Percentiles rank a stretch among this genome's conserved stretches.
These are phyloP conservation scores for Drosophila koepferae DNA, from an alignment of 2,888 invertebrate genomes.

Conservation along the genomic window DNA sequence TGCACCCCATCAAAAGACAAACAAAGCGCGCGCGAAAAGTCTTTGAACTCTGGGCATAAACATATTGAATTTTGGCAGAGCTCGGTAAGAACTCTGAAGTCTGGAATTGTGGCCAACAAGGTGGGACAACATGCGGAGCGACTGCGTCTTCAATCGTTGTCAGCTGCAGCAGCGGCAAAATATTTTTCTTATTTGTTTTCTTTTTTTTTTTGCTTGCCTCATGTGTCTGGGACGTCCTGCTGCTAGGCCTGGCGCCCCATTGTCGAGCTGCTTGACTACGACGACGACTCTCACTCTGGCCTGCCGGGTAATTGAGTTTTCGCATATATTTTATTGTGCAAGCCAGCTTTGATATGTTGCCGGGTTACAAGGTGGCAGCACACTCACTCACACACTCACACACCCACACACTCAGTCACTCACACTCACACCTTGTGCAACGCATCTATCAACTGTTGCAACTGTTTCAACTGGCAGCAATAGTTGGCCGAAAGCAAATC, in stretches of 20 bases:
- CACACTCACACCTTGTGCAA: background rate
- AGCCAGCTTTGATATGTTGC: conserved; percentile 20
- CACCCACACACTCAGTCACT: background rate
- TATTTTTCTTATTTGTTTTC: background rate
- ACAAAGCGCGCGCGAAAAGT: conserved; percentile 66
- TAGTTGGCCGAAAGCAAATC: conserved; percentile 53
- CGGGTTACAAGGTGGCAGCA: background rate
- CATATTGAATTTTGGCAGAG: conserved; percentile 72
- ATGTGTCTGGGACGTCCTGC: conserved; percentile 37
- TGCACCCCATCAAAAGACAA: conserved; percentile 78
- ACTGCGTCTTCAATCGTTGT: conserved; percentile 42
- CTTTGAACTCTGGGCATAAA: conserved; percentile 76
- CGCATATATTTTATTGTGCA: conserved; percentile 48
- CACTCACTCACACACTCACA: background rate
- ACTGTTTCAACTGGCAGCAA: conserved; percentile 22
- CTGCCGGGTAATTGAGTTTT: conserved; percentile 73
- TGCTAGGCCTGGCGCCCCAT: conserved; percentile 64
- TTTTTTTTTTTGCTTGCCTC: conserved; percentile 1
- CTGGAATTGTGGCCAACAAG: conserved; percentile 32
- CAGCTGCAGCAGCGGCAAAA: conserved; percentile 55
- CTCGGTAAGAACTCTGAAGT: conserved; percentile 40
- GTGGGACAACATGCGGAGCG: conserved; percentile 70
- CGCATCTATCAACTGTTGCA: conserved; percentile 36
- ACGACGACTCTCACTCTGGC: conserved; percentile 14
- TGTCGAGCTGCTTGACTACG: conserved; percentile 44